Evolutionary conservation across 2,113 vertebrate species (phyloP).

Genomic region (Syngnathus scovelli): DNA sequence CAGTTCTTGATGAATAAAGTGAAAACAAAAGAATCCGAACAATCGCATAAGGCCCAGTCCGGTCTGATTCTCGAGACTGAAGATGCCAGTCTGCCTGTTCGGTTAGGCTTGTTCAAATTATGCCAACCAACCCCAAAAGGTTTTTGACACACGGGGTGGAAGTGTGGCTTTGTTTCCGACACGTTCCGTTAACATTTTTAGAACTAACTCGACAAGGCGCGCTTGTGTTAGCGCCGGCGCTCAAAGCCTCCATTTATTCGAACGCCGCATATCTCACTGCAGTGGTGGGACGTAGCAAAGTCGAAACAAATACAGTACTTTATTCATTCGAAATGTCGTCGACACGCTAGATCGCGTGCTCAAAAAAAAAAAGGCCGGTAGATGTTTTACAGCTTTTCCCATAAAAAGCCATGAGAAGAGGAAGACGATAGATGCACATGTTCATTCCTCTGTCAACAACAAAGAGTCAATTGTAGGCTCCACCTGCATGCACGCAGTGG

Average conservation of each 20-base stretch:
- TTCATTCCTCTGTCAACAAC: constrained; percentile 58
- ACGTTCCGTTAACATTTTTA: background rate
- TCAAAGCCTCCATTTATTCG: constrained; percentile 18
- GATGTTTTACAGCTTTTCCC: constrained; percentile 44
- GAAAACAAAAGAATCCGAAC: constrained; percentile 3
- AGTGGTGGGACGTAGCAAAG: background rate
- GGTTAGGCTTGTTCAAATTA: constrained; percentile 34
- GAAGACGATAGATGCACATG: constrained; percentile 57
- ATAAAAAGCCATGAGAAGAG: constrained; percentile 39
- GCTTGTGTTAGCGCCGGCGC: background rate
- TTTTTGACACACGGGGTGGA: constrained; percentile 15
- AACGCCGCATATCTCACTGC: background rate
- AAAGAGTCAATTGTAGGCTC: constrained; percentile 69
- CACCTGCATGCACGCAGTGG: constrained; percentile 65
- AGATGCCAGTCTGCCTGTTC: constrained; percentile 23
- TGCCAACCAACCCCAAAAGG: constrained; percentile 23
- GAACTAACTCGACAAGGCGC: background rate
- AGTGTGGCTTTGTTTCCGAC: constrained; percentile 1
- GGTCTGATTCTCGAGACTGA: constrained; percentile 14
- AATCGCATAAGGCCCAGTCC: constrained; percentile 16
- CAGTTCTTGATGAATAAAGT: constrained; percentile 4
- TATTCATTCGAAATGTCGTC: background rate
- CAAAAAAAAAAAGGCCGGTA: constrained; percentile 15
- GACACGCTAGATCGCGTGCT: constrained; percentile 13
- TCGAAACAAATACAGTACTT: background rate